A percentile compares a stretch with the other conserved stretches of the same genome.
Conservation (phyloP, 2,797 vertebrate species). For the Hafferia zeledoni region DNA sequence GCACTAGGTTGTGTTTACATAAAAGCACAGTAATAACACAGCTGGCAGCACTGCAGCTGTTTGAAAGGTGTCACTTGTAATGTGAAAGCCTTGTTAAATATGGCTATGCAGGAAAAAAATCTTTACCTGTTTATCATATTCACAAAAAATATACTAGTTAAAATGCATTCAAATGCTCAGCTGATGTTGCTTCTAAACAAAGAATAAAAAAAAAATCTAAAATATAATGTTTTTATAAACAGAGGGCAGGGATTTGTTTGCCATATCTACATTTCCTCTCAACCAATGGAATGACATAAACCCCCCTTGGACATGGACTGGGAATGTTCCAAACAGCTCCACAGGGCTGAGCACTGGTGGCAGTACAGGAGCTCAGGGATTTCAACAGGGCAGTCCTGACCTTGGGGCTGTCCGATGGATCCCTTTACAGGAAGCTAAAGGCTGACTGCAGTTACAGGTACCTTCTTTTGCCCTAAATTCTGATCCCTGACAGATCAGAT, state of each 20-base stretch:
- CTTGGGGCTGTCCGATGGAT: fast-evolving
- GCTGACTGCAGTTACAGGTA: not conserved
- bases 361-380: not conserved
- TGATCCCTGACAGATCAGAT: not conserved
- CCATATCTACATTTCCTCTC: not conserved
- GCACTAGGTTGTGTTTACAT: not conserved
- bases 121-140: not conserved
- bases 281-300: not conserved
- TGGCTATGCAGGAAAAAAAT: not conserved
- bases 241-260: not conserved
- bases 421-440: not conserved
- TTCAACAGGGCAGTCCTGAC: not conserved
- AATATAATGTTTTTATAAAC: not conserved
- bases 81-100: not conserved
- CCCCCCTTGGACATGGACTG: not conserved
- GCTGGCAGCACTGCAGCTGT: not conserved
- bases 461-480: not conserved
- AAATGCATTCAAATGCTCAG: not conserved
- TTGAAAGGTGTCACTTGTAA: not conserved
- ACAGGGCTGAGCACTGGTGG: not conserved
- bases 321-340: not conserved
- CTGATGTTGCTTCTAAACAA: not conserved
- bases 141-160: not conserved
- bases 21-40: not conserved
- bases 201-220: not conserved